Evolutionary conservation across 2,113 vertebrate genomes (phyloP).

Genomic region (Ahaetulla prasina): DNA sequence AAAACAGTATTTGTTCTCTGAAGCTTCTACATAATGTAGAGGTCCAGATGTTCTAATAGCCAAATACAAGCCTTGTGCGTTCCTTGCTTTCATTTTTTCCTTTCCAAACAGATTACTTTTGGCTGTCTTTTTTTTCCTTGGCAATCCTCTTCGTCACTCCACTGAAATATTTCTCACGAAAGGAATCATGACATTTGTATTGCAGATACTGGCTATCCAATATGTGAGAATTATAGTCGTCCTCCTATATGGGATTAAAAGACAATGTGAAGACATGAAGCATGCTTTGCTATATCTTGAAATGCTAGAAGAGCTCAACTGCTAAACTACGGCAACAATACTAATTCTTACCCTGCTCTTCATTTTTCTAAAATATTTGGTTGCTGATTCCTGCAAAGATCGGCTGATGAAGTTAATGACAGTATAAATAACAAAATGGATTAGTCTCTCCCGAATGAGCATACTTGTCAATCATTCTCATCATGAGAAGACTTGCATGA

Average conservation of each 20-base stretch:
- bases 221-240: constrained; percentile 71
- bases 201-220: constrained; percentile 72
- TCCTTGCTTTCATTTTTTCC: constrained; percentile 51
- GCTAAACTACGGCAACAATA: not conserved
- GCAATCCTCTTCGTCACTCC: constrained; percentile 85
- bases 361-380: not conserved
- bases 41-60: constrained; percentile 56
- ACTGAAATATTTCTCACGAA: constrained; percentile 98
- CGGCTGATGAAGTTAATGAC: not conserved
- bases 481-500: not conserved
- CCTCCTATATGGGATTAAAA: constrained; percentile 71
- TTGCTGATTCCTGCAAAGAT: not conserved
- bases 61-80: constrained; percentile 55
- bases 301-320: not conserved
- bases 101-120: constrained; percentile 58
- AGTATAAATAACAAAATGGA: not conserved
- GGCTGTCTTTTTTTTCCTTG: constrained; percentile 75
- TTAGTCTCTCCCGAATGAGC: not conserved
- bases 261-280: constrained; percentile 28
- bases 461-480: not conserved
- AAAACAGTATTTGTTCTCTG: constrained; percentile 62
- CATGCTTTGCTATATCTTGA: not conserved
- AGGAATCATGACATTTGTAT: constrained; percentile 92
- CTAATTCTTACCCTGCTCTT: not conserved
- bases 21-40: constrained; percentile 53